These are phyloP conservation scores for Anomalospiza imberbis DNA, from an alignment of 2,797 vertebrate genomes.

Conservation along the genomic window DNA sequence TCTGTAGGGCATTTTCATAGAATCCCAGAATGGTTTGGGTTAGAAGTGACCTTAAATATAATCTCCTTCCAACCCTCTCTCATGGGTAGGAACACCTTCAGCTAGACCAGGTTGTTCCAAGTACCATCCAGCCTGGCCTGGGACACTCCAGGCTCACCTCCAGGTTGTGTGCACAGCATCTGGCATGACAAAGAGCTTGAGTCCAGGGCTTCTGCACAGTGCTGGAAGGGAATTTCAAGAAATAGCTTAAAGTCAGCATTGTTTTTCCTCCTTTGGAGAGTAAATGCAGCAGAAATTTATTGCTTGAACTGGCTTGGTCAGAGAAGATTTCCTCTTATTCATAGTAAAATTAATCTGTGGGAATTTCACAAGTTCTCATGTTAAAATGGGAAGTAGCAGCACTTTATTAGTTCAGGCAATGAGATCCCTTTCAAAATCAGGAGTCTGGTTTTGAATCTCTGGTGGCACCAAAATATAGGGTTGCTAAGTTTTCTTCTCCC, in stretches of 20 bases:
- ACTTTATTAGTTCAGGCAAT: background rate
- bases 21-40: background rate
- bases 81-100: background rate
- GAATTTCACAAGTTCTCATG: background rate
- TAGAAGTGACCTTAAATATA: background rate
- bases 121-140: background rate
- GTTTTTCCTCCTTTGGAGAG: background rate
- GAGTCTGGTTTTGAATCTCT: background rate
- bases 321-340: background rate
- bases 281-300: background rate
- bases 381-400: background rate
- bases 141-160: background rate
- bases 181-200: fast-evolving
- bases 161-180: background rate
- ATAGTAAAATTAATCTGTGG: background rate
- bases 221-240: background rate
- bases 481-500: background rate
- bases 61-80: background rate
- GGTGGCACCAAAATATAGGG: background rate
- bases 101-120: background rate
- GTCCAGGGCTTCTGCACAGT: background rate
- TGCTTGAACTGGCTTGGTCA: fast-evolving
- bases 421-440: background rate
- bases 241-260: background rate
- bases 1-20: background rate